These are phyloP conservation scores for Xenentodon cancila DNA, from an alignment of 2,797 vertebrate genomes.

Conservation along the genomic window DNA sequence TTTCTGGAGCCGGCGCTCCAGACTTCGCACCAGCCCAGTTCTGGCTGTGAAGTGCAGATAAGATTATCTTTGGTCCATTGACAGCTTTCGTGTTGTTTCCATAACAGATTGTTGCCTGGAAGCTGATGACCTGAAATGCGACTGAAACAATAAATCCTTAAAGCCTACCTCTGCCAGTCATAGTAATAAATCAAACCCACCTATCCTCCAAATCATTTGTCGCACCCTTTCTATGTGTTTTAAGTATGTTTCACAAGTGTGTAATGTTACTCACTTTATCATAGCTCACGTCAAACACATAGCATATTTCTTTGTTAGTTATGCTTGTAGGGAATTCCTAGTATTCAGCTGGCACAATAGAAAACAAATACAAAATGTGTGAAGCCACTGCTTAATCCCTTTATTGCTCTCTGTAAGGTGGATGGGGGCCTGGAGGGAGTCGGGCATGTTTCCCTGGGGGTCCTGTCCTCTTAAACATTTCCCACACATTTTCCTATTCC, in stretches of 20 bases:
- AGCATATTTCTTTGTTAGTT: conserved; percentile 22
- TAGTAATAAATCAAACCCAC: conserved; percentile 79
- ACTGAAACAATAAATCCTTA: conserved; percentile 83
- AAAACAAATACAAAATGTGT: conserved; percentile 27
- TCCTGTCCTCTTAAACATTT: conserved; percentile 64
- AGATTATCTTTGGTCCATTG: conserved; percentile 76
- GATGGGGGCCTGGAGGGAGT: conserved; percentile 48
- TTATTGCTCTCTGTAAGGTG: conserved; percentile 49
- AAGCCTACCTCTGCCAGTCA: conserved; percentile 72
- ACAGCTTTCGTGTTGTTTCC: conserved; percentile 75
- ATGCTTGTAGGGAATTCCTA: conserved; percentile 18
- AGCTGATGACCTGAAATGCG: conserved; percentile 82
- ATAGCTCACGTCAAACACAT: conserved; percentile 44
- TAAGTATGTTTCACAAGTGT: conserved; percentile 62
- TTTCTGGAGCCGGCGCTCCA: conserved; percentile 57
- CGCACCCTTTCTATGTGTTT: conserved; percentile 54
- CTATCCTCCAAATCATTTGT: conserved; percentile 57
- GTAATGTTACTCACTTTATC: conserved; percentile 71
- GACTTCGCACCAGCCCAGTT: conserved; percentile 55
- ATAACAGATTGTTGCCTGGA: conserved; percentile 79
- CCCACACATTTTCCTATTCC: conserved; percentile 59
- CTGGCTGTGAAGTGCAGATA: conserved; percentile 73
- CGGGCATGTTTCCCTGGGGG: conserved; percentile 48
- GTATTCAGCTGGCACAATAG: background rate
- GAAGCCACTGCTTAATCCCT: conserved; percentile 14